phyloP scores from a whole-genome alignment of 2,888 invertebrate genomes.

The Drosophila histrio region DNA sequence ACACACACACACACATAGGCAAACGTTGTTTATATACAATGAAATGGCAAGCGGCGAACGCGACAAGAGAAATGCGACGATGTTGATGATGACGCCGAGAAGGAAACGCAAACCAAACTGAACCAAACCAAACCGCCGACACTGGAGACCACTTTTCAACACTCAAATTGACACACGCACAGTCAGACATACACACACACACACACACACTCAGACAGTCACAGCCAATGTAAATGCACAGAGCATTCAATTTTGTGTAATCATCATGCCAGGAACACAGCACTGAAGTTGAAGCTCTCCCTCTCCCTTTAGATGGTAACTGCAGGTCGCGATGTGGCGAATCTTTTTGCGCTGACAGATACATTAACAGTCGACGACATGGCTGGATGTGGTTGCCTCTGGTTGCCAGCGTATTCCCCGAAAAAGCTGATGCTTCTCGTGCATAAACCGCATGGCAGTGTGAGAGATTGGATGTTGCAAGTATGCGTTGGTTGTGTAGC shows the following conservation, averaged over 20 bases:
- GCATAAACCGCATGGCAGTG: constrained; percentile 27
- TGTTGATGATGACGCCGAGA: constrained; percentile 34
- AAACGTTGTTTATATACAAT: constrained; percentile 43
- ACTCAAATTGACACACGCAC: constrained; percentile 69
- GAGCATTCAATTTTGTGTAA: constrained; percentile 76
- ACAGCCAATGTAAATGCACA: constrained; percentile 40
- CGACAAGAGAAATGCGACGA: constrained; percentile 49
- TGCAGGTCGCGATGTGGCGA: constrained; percentile 63
- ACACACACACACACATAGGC: constrained; percentile 3
- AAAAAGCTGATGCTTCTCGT: constrained; percentile 4
- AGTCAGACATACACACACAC: constrained; percentile 18
- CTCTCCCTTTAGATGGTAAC: background rate
- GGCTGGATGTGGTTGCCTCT: constrained; percentile 22
- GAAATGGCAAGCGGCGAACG: constrained; percentile 48
- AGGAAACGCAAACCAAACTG: constrained; percentile 43
- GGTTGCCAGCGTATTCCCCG: constrained; percentile 4
- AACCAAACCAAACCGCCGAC: constrained; percentile 61
- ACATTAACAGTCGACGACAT: constrained; percentile 51
- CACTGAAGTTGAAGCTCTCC: background rate
- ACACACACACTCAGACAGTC: constrained; percentile 11
- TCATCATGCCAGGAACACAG: constrained; percentile 51
- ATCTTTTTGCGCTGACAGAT: constrained; percentile 66
- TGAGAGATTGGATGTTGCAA: constrained; percentile 29
- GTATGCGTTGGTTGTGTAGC: constrained; percentile 23
- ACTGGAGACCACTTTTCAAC: constrained; percentile 75